Base-by-base conservation (phyloP, 1,140 invertebrate species). In the Argopecten irradians region DNA sequence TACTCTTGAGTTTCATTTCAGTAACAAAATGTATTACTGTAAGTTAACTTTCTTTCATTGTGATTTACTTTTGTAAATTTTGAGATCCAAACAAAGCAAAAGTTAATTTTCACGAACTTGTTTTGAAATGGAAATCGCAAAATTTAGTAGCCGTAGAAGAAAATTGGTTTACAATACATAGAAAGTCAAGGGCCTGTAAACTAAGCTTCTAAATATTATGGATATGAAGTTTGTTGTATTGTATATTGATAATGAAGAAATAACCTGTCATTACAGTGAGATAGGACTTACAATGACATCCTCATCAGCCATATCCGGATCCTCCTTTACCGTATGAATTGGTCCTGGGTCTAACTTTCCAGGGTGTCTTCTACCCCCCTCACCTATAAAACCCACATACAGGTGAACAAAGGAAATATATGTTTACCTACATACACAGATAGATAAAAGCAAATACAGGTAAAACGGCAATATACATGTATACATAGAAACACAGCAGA, bases 271-370 rank as follows among this genome's bases (percentile, higher is more conserved):
- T 13, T 83, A 14, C 28, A 1, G 14, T 32, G 82, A 32, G 34
- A 83, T 16, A 46, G 22, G 43, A 91, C 94, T 93, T 90, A 95
- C 95, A 82, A 95, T 90, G 16, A 95, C 89, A 89, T 96, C 94
- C 55, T 93, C 93, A 88, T 96, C 95, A 5, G 94, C 92, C 94
- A 95, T 95, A 83, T 95, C 93, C 3, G 95, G 94, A 55, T 96
- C 94, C 87, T 95, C 95, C 96, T 98, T 97, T 94, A 97, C 97
- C 83, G 94, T 95, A 19, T 94, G 92, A 86, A 95, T 95, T 16
- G 90, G 85, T 11, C 87, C 83, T 28, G 84, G 36, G 36, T 46
- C 88, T 36, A 34, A 28, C 39, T 87, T 86, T 55, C 85, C 84
- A 34, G 35, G 41, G 28, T 84, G 87, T 85, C 71, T 90, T 85